Evolutionary conservation across 1,140 invertebrate species (phyloP), one percentile per base, ranked within the genome.

Genomic region (Drosophila lacteicornis): DNA sequence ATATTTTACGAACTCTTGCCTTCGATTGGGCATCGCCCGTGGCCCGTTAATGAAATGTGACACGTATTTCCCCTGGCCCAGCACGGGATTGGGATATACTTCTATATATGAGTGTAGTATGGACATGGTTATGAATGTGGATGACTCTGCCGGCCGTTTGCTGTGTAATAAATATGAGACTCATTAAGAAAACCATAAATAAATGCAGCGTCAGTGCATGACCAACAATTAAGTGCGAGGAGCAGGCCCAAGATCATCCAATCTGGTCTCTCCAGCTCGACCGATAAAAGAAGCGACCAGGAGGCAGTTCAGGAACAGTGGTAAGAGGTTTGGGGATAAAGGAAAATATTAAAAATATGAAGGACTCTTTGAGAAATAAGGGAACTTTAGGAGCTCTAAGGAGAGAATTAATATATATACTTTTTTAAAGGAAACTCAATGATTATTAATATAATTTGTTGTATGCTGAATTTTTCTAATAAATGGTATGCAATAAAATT

Each of bases 151-250:
- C 61, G 19, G 2, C 40, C 17, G 75, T 45, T 45, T 33, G 22
- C 55, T 79, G 75, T 88, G 86, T 82, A 90, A 90, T 90, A 90
- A 90, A 90, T 90, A 90, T 90, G 85, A 91, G 81, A 90, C 85
- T 90, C 85, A 90, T 90, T 90, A 90, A 91, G 85, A 90, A 82
- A 82, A 90, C 81, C 85, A 90, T 90, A 90, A 90, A 90, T 91
- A 90, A 90, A 91, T 85, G 85, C 85, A 90, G 61, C 70, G 85
- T 90, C 85, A 90, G 85, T 63, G 85, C 85, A 90, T 91, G 85
- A 90, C 86, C 82, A 69, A 82, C 85, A 90, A 90, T 91, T 90
- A 88, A 90, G 81, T 79, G 85, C 75, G 67, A 82, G 79, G 61
- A 87, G 83, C 80, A 80, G 80, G 58, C 76, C 76, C 85, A 90